phyloP scores from a whole-genome alignment of 2,113 vertebrate species.

The Elgaria multicarinata region DNA sequence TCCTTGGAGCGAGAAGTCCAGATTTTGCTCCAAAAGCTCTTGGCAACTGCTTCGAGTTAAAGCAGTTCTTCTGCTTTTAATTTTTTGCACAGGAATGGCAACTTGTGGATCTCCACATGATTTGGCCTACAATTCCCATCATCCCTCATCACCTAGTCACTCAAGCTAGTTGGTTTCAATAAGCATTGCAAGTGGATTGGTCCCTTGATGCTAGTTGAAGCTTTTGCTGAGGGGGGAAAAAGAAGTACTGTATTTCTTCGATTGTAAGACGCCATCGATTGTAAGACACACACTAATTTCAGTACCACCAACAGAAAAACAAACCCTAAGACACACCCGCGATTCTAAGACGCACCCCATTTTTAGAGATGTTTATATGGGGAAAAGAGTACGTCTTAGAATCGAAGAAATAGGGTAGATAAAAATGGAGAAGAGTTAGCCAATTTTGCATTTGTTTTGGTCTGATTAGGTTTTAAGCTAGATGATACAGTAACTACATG shows the following conservation, averaged over 20 bases:
- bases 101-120: too few species aligned
- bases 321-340: too few species aligned
- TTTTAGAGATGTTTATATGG: too few species aligned
- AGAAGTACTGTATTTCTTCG: too few species aligned
- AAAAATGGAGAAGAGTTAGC: not conserved
- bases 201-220: not conserved
- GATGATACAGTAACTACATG: not conserved
- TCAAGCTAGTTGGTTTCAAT: slow-evolving; percentile 28
- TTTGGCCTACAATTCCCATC: too few species aligned
- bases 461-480: not conserved
- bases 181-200: slow-evolving; percentile 20
- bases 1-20: slow-evolving; percentile 18
- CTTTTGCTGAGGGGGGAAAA: not conserved
- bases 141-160: not conserved
- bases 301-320: too few species aligned
- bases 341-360: too few species aligned
- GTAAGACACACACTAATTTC: too few species aligned
- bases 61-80: slow-evolving; percentile 21
- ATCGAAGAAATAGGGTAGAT: too few species aligned
- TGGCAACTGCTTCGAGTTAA: slow-evolving; percentile 11
- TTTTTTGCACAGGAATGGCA: slow-evolving; percentile 8
- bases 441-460: not conserved
- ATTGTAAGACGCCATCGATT: too few species aligned
- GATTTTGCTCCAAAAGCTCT: slow-evolving; percentile 21
- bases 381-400: too few species aligned